Conservation (phyloP, 2,888 invertebrate species). For the Drosophila formosana region DNA sequence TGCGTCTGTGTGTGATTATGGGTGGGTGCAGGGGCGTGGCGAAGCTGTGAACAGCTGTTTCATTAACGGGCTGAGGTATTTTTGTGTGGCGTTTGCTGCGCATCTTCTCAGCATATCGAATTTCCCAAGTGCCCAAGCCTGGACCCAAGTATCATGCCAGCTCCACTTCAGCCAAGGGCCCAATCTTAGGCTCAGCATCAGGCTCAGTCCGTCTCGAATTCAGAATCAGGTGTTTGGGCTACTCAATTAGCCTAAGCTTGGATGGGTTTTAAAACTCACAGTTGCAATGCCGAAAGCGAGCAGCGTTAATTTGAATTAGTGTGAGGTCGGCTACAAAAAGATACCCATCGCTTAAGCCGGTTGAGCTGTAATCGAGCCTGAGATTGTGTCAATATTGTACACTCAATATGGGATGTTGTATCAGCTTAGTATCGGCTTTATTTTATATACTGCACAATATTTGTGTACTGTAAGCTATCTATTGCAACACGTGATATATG, state of each 20-base stretch:
- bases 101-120: slow-evolving; percentile 80
- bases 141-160: slow-evolving; percentile 51
- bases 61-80: slow-evolving; percentile 49
- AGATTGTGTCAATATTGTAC: slow-evolving; percentile 35
- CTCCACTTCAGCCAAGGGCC: slow-evolving; percentile 9
- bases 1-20: slow-evolving; percentile 26
- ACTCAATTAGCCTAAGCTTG: slow-evolving; percentile 56
- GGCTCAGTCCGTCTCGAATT: slow-evolving; percentile 21
- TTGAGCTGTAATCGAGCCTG: slow-evolving; percentile 51
- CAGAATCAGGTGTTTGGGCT: slow-evolving; percentile 63
- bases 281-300: slow-evolving; percentile 51
- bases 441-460: neutral
- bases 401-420: neutral
- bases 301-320: slow-evolving; percentile 47
- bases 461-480: too few relatives aligned
- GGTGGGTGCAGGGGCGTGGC: slow-evolving; percentile 37
- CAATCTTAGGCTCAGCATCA: neutral
- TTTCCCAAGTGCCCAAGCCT: slow-evolving; percentile 46
- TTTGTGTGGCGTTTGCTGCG: slow-evolving; percentile 62
- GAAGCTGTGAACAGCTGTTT: slow-evolving; percentile 43
- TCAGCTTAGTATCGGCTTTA: neutral
- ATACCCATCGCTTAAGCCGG: slow-evolving; percentile 13
- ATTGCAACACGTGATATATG: too few relatives aligned
- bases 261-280: slow-evolving; percentile 57
- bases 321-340: slow-evolving; percentile 43